Evolutionary conservation across 2,797 vertebrate species (phyloP).

Genomic region (Carduelis carduelis): DNA sequence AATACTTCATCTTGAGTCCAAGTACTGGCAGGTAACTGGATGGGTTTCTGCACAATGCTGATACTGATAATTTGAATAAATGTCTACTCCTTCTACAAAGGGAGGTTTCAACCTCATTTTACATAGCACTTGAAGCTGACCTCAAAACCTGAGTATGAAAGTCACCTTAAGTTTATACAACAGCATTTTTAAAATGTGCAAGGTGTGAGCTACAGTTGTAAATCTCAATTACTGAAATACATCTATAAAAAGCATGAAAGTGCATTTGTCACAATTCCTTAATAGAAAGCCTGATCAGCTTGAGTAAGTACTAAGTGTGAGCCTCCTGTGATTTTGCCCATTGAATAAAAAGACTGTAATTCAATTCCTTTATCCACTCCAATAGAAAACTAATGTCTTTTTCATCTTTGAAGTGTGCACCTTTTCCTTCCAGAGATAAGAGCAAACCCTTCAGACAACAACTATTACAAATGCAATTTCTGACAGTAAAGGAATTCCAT

Average conservation of each 20-base stretch:
- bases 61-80: not conserved
- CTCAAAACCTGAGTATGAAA: not conserved
- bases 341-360: not conserved
- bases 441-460: not conserved
- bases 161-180: not conserved
- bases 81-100: not conserved
- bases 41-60: not conserved
- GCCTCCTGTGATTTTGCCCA: not conserved
- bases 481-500: not conserved
- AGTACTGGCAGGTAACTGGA: not conserved
- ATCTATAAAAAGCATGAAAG: not conserved
- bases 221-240: not conserved
- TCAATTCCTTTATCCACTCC: not conserved
- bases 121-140: not conserved
- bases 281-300: not conserved
- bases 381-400: not conserved
- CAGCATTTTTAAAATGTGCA: fast-evolving
- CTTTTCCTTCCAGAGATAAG: not conserved
- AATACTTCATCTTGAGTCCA: not conserved
- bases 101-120: not conserved
- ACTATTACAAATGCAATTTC: not conserved
- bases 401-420: not conserved
- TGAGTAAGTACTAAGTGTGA: not conserved
- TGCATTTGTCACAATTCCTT: not conserved
- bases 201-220: not conserved